A percentile compares a stretch with the other conserved stretches of the same genome.
These are phyloP conservation scores for Diplogasteroides magnus DNA, from an alignment of 1,140 invertebrate species.

Conservation along the genomic window DNA sequence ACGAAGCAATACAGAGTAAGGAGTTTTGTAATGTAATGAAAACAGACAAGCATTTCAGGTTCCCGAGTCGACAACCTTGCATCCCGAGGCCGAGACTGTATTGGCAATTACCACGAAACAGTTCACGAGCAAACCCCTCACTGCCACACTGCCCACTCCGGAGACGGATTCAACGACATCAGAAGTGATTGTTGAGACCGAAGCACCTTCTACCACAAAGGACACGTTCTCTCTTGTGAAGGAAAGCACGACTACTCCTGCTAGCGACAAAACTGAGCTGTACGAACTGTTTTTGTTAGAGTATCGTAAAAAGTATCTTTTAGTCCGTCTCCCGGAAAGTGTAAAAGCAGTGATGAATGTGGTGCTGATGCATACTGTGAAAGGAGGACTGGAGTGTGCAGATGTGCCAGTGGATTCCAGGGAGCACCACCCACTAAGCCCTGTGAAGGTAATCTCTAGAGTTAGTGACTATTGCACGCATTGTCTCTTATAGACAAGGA, in stretches of 20 bases:
- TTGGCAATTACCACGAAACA: neutral
- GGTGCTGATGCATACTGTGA: conserved; percentile 46
- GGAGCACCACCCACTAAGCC: conserved; percentile 34
- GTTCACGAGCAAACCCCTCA: neutral
- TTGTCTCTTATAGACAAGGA: conserved; percentile 35
- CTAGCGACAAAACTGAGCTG: neutral
- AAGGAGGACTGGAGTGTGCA: conserved; percentile 35
- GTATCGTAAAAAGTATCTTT: neutral
- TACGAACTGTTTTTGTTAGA: neutral
- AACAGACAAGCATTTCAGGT: neutral
- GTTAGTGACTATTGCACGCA: neutral
- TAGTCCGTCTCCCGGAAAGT: conserved; percentile 22
- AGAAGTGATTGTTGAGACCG: neutral
- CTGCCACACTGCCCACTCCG: neutral
- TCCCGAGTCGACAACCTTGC: neutral
- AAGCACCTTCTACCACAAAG: conserved; percentile 14
- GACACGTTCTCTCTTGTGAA: conserved; percentile 17
- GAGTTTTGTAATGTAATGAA: neutral
- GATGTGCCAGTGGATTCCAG: conserved; percentile 40
- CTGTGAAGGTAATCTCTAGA: conserved; percentile 41
- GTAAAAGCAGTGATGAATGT: conserved; percentile 42
- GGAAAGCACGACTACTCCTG: neutral
- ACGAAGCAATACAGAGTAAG: neutral
- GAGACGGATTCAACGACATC: neutral
- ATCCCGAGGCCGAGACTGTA: neutral